Base-by-base conservation (phyloP, 2,113 vertebrate genomes). In the Gila orcuttii region DNA sequence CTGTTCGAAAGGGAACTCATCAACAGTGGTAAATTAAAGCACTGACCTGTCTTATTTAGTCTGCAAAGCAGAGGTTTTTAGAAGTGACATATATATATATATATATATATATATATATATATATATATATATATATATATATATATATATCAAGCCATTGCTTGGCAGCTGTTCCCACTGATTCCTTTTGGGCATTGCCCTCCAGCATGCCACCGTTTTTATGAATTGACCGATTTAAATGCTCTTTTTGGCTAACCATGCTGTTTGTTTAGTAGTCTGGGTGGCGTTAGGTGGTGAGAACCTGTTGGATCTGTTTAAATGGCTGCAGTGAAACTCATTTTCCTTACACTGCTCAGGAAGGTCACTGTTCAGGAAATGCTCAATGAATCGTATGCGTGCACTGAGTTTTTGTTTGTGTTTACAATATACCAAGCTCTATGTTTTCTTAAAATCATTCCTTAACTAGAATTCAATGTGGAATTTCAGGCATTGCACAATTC, bases 11-110 rank as follows among this genome's bases (percentile, higher is more conserved):
- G n/a, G n/a, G n/a, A n/a, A n/a, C n/a, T n/a, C n/a, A n/a, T 86
- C 89, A 90, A 77, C 89, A 80, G 74, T 89, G 79, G 87, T 89
- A 87, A 80, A 52, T 87, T 87, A 79, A 64, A 89, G 86, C 15
- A 89, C 59, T 81, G 42, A 85, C 64, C 28, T 57, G 25, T 87
- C 75, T 57, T 89, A 83, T 87, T 85, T 77, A 82, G 74, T 85
- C 88, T 90, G 28, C 45, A 15, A 71, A 88, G 82, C 60, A 50
- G 88, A 82, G 79, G 87, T 88, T 86, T 55, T 91, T 25, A 25
- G 60, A 57, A 69, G 19, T n/a, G n/a, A n/a, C n/a, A n/a, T n/a
- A n/a, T n/a, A n/a, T n/a, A n/a, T n/a, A n/a, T n/a, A n/a, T n/a
- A n/a, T n/a, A n/a, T n/a, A n/a, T n/a, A n/a, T n/a, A n/a, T n/a